These are phyloP conservation scores for Syritta pipiens DNA, from an alignment of 2,888 invertebrate genomes.

Conservation along the genomic window DNA sequence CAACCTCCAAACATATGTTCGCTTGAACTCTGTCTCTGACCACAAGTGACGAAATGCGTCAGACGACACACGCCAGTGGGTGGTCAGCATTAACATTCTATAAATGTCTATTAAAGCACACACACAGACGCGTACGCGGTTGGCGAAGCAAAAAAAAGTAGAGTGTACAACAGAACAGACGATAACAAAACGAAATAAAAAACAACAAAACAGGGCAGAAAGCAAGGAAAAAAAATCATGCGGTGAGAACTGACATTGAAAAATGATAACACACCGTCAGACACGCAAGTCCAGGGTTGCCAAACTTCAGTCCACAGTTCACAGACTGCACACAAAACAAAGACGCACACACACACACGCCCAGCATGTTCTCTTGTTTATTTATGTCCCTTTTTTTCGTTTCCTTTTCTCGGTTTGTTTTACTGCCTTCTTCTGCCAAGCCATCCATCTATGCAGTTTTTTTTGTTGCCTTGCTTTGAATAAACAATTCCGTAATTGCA, in stretches of 20 bases:
- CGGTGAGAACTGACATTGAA: slow-evolving; percentile 62
- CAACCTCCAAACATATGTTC: slow-evolving; percentile 1
- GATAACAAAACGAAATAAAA: slow-evolving; percentile 24
- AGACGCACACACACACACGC: slow-evolving; percentile 19
- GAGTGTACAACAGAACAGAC: slow-evolving; percentile 5
- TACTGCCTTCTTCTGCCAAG: slow-evolving; percentile 22
- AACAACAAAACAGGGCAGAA: background rate
- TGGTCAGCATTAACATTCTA: slow-evolving; percentile 45
- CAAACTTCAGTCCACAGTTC: slow-evolving; percentile 36
- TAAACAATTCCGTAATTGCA: slow-evolving; percentile 25
- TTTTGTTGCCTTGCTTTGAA: slow-evolving; percentile 9
- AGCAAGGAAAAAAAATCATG: slow-evolving; percentile 38
- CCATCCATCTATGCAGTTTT: background rate
- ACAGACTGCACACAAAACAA: slow-evolving; percentile 7
- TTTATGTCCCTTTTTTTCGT: slow-evolving; percentile 36
- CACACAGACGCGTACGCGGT: background rate
- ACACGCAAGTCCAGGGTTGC: slow-evolving; percentile 53
- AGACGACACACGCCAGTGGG: slow-evolving; percentile 26
- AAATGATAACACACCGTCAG: slow-evolving; percentile 55
- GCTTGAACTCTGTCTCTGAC: background rate
- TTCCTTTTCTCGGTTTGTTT: slow-evolving; percentile 35
- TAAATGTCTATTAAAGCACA: slow-evolving; percentile 12
- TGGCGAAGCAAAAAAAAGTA: background rate
- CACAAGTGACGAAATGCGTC: slow-evolving; percentile 30
- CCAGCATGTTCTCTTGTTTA: slow-evolving; percentile 31